Conservation (phyloP, 2,113 vertebrate genomes). For the Sturnira hondurensis region DNA sequence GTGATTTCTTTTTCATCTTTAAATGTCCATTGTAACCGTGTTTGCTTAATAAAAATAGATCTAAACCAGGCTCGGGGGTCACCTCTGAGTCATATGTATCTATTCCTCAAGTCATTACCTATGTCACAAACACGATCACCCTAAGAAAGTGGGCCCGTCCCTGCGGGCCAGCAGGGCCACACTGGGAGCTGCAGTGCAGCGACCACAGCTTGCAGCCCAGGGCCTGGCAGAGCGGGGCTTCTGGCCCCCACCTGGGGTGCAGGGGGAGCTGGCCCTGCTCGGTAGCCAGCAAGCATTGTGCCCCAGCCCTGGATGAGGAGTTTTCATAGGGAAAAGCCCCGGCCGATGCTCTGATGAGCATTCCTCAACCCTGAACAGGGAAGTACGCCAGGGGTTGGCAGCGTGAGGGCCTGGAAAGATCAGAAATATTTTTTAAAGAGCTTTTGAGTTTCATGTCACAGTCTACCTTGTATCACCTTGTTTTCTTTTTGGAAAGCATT, state of each 20-base stretch:
- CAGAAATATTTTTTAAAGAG: background rate
- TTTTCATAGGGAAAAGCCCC: too few species aligned
- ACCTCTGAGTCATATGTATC: background rate
- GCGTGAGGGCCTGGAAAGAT: too few species aligned
- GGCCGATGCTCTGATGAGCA: too few species aligned
- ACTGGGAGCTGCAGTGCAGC: too few species aligned
- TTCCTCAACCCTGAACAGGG: too few species aligned
- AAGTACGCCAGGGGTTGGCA: too few species aligned
- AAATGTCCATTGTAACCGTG: background rate
- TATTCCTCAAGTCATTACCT: background rate
- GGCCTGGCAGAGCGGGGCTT: rapidly evolving
- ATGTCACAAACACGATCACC: background rate
- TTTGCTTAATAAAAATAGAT: background rate
- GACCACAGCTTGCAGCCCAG: background rate
- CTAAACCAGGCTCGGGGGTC: background rate
- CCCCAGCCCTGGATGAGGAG: background rate
- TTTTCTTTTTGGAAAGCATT: background rate
- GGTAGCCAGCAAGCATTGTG: background rate
- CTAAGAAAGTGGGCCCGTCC: background rate
- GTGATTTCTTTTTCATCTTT: background rate
- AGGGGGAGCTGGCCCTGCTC: background rate
- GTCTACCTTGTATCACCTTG: background rate
- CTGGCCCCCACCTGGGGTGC: background rate
- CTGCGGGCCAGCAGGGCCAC: background rate
- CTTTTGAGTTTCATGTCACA: background rate